These are phyloP conservation scores for Lamproptera curius DNA, from an alignment of 2,888 invertebrate species.

Conservation along the genomic window DNA sequence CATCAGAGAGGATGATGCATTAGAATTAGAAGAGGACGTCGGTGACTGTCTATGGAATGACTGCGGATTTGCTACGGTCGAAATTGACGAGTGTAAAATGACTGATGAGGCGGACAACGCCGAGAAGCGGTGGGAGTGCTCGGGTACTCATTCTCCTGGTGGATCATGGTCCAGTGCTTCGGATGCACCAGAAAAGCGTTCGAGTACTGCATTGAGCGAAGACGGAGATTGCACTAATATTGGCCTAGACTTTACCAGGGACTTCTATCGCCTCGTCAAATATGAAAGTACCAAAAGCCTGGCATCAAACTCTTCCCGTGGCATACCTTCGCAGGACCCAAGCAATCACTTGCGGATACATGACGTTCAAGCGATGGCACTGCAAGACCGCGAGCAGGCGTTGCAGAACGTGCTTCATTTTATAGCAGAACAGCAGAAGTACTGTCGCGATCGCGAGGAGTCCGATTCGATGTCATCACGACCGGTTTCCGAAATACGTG, in stretches of 20 bases:
- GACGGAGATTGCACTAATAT: constrained; percentile 83
- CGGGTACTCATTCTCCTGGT: constrained; percentile 76
- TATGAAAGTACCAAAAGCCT: constrained; percentile 89
- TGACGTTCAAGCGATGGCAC: constrained; percentile 64
- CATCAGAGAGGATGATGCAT: constrained; percentile 84
- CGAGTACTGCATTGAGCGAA: constrained; percentile 83
- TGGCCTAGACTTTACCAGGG: constrained; percentile 86
- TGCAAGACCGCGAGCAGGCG: constrained; percentile 82
- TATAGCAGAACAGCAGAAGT: constrained; percentile 87
- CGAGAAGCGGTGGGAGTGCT: constrained; percentile 82
- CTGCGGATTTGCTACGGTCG: constrained; percentile 83
- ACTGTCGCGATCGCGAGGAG: constrained; percentile 79
- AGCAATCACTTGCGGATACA: constrained; percentile 64
- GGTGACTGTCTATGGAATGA: constrained; percentile 87
- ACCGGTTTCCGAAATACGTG: constrained; percentile 77
- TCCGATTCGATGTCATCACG: constrained; percentile 76
- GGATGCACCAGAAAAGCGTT: constrained; percentile 82
- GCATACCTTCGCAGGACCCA: constrained; percentile 77
- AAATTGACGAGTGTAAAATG: constrained; percentile 81
- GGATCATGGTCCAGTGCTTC: constrained; percentile 80
- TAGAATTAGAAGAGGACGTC: constrained; percentile 85
- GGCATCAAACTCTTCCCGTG: constrained; percentile 85
- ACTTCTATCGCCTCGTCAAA: constrained; percentile 88
- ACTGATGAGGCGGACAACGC: constrained; percentile 64
- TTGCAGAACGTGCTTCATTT: constrained; percentile 86